phyloP scores from a whole-genome alignment of 2,113 vertebrate species.

The Cygnus atratus region DNA sequence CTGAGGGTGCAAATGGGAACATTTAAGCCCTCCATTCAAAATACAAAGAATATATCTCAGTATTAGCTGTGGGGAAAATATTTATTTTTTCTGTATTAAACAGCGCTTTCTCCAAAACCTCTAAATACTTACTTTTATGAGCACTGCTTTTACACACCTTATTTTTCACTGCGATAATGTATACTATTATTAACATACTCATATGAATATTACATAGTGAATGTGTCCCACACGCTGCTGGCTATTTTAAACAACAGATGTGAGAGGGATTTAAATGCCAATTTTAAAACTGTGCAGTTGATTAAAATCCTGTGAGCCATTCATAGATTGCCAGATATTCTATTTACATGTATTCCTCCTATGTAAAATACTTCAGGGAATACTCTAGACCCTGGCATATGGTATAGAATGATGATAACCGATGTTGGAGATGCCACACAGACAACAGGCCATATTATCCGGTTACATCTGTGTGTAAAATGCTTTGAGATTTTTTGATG shows the following conservation, averaged over 20 bases:
- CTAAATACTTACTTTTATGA: neutral
- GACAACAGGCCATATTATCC: constrained; percentile 59
- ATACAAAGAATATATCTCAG: neutral
- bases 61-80: neutral
- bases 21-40: neutral
- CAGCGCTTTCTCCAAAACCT: neutral
- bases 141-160: neutral
- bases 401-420: constrained; percentile 48
- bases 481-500: constrained; percentile 26
- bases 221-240: constrained; percentile 7
- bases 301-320: constrained; percentile 62
- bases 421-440: constrained; percentile 52
- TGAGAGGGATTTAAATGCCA: constrained; percentile 56
- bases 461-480: constrained; percentile 58
- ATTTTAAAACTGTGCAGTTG: constrained; percentile 54
- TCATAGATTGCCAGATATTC: constrained; percentile 64
- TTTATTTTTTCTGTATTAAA: neutral
- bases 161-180: neutral
- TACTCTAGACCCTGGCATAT: constrained; percentile 46
- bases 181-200: constrained; percentile 30
- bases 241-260: constrained; percentile 63
- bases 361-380: constrained; percentile 61
- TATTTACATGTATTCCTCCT: constrained; percentile 51
- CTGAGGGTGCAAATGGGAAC: neutral
- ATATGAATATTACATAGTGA: constrained; percentile 30